Conservation (phyloP, 2,113 vertebrate species). For the Etia nguti region DNA sequence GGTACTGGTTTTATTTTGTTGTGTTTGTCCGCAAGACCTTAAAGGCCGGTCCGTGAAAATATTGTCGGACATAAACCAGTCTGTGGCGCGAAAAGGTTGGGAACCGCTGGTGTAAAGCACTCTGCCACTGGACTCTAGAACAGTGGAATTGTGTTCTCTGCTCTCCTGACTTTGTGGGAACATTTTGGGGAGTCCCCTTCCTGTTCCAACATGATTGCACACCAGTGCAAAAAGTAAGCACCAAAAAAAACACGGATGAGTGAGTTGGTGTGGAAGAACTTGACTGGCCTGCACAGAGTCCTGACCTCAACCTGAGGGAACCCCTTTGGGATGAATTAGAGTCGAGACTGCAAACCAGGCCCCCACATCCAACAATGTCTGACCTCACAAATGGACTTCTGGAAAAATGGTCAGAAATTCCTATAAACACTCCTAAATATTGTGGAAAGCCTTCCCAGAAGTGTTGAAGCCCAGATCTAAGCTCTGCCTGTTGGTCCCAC, state of each 20-base stretch:
- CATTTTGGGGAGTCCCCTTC: neutral
- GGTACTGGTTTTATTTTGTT: no score
- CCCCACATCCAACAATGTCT: neutral
- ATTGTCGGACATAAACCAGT: no score
- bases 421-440: neutral
- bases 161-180: neutral
- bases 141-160: neutral
- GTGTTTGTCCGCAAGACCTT: no score
- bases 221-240: neutral
- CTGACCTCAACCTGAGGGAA: neutral
- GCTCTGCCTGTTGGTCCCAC: neutral
- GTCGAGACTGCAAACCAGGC: neutral
- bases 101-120: neutral
- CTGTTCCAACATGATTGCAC: neutral
- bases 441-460: neutral
- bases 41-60: no score
- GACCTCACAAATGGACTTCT: neutral
- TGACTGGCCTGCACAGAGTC: neutral
- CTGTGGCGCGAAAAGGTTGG: no score
- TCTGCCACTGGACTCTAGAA: neutral
- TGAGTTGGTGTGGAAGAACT: neutral
- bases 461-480: neutral
- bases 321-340: neutral
- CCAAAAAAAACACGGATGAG: accelerated
- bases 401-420: neutral